Evolutionary conservation across 2,113 vertebrate species (phyloP).

Genomic region (Atractosteus spatula): DNA sequence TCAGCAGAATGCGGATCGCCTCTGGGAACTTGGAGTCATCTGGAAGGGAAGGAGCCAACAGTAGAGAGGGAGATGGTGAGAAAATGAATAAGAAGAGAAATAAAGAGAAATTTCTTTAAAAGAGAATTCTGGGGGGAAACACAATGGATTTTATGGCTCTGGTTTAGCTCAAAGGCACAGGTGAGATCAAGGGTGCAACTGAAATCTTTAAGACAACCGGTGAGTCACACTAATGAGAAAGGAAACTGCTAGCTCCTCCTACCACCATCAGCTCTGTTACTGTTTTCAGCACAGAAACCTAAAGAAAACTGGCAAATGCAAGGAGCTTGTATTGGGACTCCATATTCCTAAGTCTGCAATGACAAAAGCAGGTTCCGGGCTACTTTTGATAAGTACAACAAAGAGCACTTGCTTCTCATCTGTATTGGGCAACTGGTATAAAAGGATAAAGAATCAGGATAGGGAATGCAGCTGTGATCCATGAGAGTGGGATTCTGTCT

Average conservation of each 20-base stretch:
- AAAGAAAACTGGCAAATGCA: neutral
- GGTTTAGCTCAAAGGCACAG: constrained; percentile 52
- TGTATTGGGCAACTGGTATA: neutral
- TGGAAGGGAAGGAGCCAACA: constrained; percentile 40
- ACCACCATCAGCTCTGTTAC: neutral
- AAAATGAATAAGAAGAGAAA: constrained; percentile 31
- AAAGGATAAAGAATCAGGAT: constrained; percentile 1
- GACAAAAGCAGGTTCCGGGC: neutral
- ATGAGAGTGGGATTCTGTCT: constrained; percentile 22
- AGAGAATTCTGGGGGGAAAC: constrained; percentile 35
- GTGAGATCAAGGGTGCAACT: constrained; percentile 41
- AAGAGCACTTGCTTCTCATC: constrained; percentile 9
- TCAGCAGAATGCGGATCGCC: constrained; percentile 85
- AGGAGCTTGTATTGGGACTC: neutral
- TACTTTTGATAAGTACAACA: constrained; percentile 6
- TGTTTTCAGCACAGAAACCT: neutral
- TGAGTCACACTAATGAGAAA: neutral
- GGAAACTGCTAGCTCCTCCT: neutral
- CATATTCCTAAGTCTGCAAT: neutral
- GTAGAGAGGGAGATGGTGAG: constrained; percentile 1
- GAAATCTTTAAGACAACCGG: constrained; percentile 6
- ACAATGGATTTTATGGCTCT: constrained; percentile 40
- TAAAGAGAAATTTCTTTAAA: constrained; percentile 28
- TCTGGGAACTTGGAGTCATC: constrained; percentile 88
- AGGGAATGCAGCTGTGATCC: constrained; percentile 23